Evolutionary conservation across 2,888 invertebrate genomes (phyloP), one percentile per base, ranked within the genome.

Genomic region (Tupiocoris notatus): DNA sequence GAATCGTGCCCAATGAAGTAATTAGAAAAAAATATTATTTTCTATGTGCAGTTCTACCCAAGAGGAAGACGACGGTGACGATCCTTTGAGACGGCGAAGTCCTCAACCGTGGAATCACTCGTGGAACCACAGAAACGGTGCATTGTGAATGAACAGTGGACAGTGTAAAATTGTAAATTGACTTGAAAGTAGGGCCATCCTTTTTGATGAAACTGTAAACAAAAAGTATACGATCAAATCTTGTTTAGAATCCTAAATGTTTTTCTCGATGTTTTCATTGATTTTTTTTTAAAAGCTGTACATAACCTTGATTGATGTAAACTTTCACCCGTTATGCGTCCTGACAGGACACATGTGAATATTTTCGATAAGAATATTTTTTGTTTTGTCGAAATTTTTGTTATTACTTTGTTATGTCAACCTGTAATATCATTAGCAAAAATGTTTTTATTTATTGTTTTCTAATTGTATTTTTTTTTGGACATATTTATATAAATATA

Each of bases 381-480:
- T 67, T 67, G 16, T 67, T 23, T 67, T 24, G 20, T 24, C 25
- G 22, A n/a, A n/a, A n/a, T n/a, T n/a, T n/a, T n/a, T n/a, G n/a
- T n/a, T n/a, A n/a, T n/a, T n/a, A n/a, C n/a, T n/a, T n/a, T n/a
- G n/a, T n/a, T n/a, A n/a, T n/a, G n/a, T n/a, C n/a, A n/a, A n/a
- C n/a, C n/a, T n/a, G n/a, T n/a, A n/a, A n/a, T n/a, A n/a, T n/a
- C n/a, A n/a, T n/a, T n/a, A n/a, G n/a, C n/a, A n/a, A n/a, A n/a
- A n/a, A n/a, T n/a, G n/a, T n/a, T 67, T 54, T 70, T 59, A 70
- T 70, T 70, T 70, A 70, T 59, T 70, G 58, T 70, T 70, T 70
- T 70, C 23, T 67, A 24, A 24, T 70, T 54, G 70, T 59, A 54
- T 70, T 58, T 70, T n/a, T n/a, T 59, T 59, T n/a, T 17, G 22